Evolutionary conservation across 1,140 invertebrate genomes (phyloP).

Genomic region (Paraescarpia echinospica): DNA sequence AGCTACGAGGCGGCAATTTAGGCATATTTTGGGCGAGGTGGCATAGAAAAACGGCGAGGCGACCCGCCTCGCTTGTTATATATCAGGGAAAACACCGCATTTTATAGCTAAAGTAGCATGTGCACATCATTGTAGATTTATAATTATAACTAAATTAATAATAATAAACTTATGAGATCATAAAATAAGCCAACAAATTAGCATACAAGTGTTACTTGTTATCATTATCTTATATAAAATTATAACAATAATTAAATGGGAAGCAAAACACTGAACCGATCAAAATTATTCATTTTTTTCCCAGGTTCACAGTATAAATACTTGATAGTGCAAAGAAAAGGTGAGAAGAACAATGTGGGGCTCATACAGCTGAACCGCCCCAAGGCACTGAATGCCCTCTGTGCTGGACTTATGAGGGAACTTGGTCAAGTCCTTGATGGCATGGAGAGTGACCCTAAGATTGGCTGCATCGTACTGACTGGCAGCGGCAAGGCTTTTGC

Average conservation of each 20-base stretch:
- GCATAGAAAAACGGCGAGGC: too few relatives aligned
- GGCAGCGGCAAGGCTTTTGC: constrained; percentile 96
- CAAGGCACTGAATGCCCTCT: constrained; percentile 92
- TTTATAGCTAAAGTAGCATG: too few relatives aligned
- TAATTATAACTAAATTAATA: too few relatives aligned
- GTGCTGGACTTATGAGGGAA: constrained; percentile 85
- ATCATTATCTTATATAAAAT: not conserved
- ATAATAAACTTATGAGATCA: too few relatives aligned
- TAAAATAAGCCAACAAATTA: too few relatives aligned
- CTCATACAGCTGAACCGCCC: constrained; percentile 88
- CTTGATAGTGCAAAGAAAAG: constrained; percentile 79
- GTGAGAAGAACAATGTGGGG: constrained; percentile 86
- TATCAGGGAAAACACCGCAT: too few relatives aligned
- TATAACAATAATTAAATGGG: not conserved
- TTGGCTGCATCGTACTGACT: constrained; percentile 87
- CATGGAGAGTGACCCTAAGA: constrained; percentile 74
- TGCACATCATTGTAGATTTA: too few relatives aligned
- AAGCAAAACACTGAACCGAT: not conserved
- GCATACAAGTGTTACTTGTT: too few relatives aligned
- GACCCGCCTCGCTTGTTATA: too few relatives aligned
- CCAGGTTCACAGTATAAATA: constrained; percentile 60
- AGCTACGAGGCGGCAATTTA: too few relatives aligned
- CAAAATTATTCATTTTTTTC: not conserved
- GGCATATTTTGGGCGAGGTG: too few relatives aligned
- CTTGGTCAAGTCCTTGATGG: constrained; percentile 69